Evolutionary conservation across 1,140 invertebrate species (phyloP).

Genomic region (Drosophila sproati): DNA sequence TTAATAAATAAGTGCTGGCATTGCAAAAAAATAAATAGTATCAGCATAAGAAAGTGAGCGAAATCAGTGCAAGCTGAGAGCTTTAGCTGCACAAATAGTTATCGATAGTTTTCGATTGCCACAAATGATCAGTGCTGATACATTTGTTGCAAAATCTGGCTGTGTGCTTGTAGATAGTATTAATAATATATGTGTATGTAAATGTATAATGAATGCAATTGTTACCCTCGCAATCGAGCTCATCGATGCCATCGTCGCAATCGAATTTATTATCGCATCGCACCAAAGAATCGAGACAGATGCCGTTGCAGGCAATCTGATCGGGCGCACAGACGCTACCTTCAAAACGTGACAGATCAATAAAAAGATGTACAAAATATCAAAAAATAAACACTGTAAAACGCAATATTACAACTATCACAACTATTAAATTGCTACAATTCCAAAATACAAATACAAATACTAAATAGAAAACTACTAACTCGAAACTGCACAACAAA

Average conservation of each 20-base stretch:
- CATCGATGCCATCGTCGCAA: slow-evolving; percentile 91
- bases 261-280: slow-evolving; percentile 89
- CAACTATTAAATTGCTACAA: background rate
- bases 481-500: slow-evolving; percentile 13
- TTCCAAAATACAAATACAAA: too few relatives aligned
- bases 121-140: background rate
- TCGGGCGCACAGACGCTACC: slow-evolving; percentile 34
- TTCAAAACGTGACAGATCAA: slow-evolving; percentile 36
- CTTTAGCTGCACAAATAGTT: background rate
- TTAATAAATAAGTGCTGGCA: background rate
- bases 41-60: background rate
- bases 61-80: background rate
- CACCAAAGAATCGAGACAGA: slow-evolving; percentile 53
- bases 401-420: background rate
- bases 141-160: background rate
- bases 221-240: slow-evolving; percentile 87
- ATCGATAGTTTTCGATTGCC: background rate
- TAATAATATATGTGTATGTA: background rate
- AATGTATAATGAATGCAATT: slow-evolving; percentile 6
- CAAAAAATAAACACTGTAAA: background rate
- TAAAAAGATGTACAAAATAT: slow-evolving; percentile 18
- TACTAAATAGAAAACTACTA: slow-evolving; percentile 5
- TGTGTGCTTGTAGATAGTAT: slow-evolving; percentile 2
- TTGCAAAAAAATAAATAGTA: background rate
- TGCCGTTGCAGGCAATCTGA: slow-evolving; percentile 57